These are phyloP conservation scores for Miichthys miiuy DNA, from an alignment of 2,797 vertebrate genomes.

Conservation along the genomic window DNA sequence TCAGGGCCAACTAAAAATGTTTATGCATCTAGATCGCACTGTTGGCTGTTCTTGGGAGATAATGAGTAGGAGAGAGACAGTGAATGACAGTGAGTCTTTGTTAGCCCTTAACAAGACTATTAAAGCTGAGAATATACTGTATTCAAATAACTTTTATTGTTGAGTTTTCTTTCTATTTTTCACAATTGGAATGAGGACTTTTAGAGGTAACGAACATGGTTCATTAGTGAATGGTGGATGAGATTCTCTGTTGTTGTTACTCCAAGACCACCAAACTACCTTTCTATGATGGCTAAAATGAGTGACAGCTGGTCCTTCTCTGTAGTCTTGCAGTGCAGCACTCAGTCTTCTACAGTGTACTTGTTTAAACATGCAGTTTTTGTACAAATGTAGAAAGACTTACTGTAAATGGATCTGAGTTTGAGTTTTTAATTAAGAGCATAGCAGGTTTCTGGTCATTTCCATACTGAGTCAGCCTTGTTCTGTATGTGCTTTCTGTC, in stretches of 20 bases:
- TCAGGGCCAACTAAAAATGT: conserved; percentile 33
- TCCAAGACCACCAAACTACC: conserved; percentile 6
- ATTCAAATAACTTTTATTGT: not conserved
- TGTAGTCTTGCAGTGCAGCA: conserved; percentile 17
- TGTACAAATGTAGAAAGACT: not conserved
- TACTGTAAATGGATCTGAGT: not conserved
- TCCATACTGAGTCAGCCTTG: not conserved
- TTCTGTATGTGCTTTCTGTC: not conserved
- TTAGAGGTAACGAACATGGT: conserved; percentile 7
- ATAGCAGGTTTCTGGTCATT: conserved; percentile 5
- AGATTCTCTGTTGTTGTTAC: conserved; percentile 18
- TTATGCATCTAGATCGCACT: conserved; percentile 23
- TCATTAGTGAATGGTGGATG: conserved; percentile 40
- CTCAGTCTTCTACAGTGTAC: not conserved
- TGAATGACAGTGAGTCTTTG: not conserved
- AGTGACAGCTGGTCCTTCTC: conserved; percentile 13
- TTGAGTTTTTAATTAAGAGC: conserved; percentile 1
- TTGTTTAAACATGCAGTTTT: not conserved
- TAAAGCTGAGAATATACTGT: not conserved
- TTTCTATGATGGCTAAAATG: not conserved
- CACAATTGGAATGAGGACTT: not conserved
- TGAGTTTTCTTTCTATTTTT: not conserved
- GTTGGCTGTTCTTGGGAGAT: conserved; percentile 2
- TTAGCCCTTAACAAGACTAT: not conserved
- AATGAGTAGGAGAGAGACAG: not conserved